Base-by-base conservation (phyloP, 2,888 invertebrate genomes). In the Diloba caeruleocephala region DNA sequence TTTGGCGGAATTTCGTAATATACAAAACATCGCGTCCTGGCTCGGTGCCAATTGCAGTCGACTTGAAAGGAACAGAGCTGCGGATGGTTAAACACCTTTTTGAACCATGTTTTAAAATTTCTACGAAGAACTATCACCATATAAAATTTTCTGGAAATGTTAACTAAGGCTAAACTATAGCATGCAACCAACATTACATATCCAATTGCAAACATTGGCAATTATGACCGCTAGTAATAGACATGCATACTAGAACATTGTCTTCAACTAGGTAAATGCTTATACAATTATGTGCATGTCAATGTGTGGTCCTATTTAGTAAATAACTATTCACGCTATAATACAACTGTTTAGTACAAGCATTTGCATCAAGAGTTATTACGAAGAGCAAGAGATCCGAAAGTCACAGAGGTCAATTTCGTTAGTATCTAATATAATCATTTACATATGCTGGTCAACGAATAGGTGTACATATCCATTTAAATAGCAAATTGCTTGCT, bases 1-100 rank as follows among this genome's bases (percentile, higher is more conserved):
- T 90, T 91, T 89, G 90, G 82, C 83, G 86, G 85, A 90, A 92
- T 92, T 90, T 91, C 90, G 90, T 90, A 91, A 92, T 86, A 89
- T 83, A 88, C 87, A 88, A 89, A 88, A 86, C 87, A 81, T 76
- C 76, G 79, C 60, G 25, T 64, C 62, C 81, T 90, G 92, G 92
- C 78, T 31, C 42, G 29, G 52, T 74, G 90, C 92, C 92, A 90
- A 80, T 72, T 84, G 82, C 83, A 85, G 70, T 75, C 70, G 69
- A 74, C 74, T 74, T 74, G 61, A 77, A 78, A 68, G 71, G 59
- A 62, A 53, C 44, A 37, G 48, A 53, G 52, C 49, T 72, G 62
- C 48, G 62, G 60, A 76, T 73, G 66, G 71, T 68, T 63, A 64
- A 71, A 77, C 70, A 68, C 73, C 76, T 73, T 76, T 74, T 71